Evolutionary conservation across 2,888 invertebrate genomes (phyloP).

Genomic region (Synergus umbraculus): DNA sequence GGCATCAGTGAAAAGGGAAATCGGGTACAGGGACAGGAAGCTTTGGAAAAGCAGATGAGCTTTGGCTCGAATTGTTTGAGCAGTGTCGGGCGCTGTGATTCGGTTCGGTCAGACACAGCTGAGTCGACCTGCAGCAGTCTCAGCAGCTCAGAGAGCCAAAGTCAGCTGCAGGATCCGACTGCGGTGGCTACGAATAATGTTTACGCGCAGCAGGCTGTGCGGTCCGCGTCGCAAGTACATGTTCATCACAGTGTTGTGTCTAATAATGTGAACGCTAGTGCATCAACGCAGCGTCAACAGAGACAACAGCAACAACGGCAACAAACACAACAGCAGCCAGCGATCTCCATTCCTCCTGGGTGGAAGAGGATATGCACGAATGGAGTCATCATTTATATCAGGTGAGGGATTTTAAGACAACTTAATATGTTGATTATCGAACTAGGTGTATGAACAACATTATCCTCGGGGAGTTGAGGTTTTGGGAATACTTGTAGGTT

Average conservation of each 20-base stretch:
- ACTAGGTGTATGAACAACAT: too few species aligned
- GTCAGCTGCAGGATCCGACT: conserved; percentile 65
- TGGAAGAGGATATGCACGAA: conserved; percentile 87
- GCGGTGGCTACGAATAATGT: conserved; percentile 47
- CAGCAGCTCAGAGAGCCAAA: conserved; percentile 77
- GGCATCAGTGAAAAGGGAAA: conserved; percentile 39
- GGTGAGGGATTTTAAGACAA: conserved; percentile 78
- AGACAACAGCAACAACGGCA: conserved; percentile 56
- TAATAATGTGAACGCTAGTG: conserved; percentile 63
- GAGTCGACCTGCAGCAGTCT: conserved; percentile 79
- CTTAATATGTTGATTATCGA: background rate
- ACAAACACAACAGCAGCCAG: conserved; percentile 65
- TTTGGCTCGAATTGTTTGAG: conserved; percentile 44
- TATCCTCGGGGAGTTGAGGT: too few species aligned
- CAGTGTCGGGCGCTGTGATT: conserved; percentile 78
- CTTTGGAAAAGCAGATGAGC: conserved; percentile 55
- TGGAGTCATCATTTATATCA: conserved; percentile 87
- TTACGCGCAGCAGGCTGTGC: conserved; percentile 74
- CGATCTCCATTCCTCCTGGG: conserved; percentile 84
- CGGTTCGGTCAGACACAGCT: conserved; percentile 81
- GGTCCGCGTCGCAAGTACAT: conserved; percentile 73
- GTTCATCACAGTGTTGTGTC: conserved; percentile 62
- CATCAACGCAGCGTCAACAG: conserved; percentile 55
- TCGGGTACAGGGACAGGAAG: conserved; percentile 53
- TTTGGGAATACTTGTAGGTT: too few species aligned